A percentile compares a stretch with the other conserved stretches of the same genome.
Evolutionary conservation across 2,113 vertebrate genomes (phyloP).

Genomic region (Alectura lathami): DNA sequence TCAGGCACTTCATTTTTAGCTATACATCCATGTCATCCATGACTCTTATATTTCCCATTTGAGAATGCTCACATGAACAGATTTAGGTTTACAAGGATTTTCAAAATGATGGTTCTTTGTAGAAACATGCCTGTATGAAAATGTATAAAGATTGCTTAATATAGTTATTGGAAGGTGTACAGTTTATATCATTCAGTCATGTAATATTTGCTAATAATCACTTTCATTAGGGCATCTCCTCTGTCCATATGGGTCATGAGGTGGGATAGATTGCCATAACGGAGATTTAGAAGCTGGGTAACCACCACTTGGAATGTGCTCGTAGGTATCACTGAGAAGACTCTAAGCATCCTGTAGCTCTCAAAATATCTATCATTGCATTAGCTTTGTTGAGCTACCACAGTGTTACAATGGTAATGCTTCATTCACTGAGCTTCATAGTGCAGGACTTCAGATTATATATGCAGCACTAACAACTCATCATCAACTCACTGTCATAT

Average conservation of each 20-base stretch:
- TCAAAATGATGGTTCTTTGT: neutral
- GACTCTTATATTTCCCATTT: neutral
- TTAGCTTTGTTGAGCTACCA: neutral
- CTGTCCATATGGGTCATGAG: too few relatives aligned
- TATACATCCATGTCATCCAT: neutral
- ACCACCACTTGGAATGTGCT: neutral
- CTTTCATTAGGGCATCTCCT: neutral
- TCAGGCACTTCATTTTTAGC: neutral
- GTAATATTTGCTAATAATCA: neutral
- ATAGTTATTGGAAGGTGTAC: neutral
- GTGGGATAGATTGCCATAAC: neutral
- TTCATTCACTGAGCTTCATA: neutral
- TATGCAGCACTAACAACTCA: neutral
- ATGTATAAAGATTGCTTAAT: neutral
- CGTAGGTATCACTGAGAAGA: fast-evolving
- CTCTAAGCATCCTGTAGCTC: neutral
- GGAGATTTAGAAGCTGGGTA: neutral
- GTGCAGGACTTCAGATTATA: neutral
- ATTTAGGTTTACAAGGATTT: neutral
- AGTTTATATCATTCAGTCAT: neutral
- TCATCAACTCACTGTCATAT: neutral
- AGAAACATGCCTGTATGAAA: neutral
- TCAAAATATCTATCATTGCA: fast-evolving
- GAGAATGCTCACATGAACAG: neutral
- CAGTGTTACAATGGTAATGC: fast-evolving